A percentile compares a stretch with the other conserved stretches of the same genome.
Evolutionary conservation across 2,797 vertebrate species (phyloP).

Genomic region (Aselliscus stoliczkanus): DNA sequence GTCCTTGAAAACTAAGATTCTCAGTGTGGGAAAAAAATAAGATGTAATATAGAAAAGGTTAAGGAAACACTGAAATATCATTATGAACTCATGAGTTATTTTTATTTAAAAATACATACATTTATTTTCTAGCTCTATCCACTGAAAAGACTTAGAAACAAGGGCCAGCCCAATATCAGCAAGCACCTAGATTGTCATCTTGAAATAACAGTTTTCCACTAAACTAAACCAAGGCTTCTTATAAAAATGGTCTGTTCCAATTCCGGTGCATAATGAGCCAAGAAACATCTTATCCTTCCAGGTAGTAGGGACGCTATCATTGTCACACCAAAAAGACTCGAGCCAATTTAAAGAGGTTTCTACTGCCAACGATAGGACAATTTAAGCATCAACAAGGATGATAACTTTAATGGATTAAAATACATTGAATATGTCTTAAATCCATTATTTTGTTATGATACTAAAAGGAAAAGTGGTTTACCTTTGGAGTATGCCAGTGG

Average conservation of each 20-base stretch:
- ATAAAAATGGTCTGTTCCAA: neutral
- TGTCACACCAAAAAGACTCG: neutral
- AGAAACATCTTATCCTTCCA: neutral
- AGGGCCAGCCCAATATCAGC: neutral
- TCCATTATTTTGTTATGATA: neutral
- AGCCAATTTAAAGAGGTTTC: neutral
- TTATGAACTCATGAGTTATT: neutral
- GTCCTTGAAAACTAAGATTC: neutral
- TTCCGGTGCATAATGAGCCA: neutral
- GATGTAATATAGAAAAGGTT: neutral
- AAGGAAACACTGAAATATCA: neutral
- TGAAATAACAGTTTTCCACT: neutral
- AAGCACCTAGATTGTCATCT: neutral
- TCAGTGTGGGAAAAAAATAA: neutral
- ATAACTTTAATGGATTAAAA: neutral
- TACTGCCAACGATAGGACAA: neutral
- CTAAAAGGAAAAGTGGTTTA: neutral
- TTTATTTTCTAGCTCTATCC: neutral
- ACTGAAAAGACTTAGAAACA: neutral
- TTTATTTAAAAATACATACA: neutral
- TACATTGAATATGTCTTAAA: neutral
- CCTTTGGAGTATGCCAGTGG: neutral
- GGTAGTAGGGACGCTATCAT: neutral
- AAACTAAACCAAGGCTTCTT: neutral
- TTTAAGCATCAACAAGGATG: neutral